Conservation (phyloP, 2,888 invertebrate species). For the Disparrhopalites patrizii region DNA sequence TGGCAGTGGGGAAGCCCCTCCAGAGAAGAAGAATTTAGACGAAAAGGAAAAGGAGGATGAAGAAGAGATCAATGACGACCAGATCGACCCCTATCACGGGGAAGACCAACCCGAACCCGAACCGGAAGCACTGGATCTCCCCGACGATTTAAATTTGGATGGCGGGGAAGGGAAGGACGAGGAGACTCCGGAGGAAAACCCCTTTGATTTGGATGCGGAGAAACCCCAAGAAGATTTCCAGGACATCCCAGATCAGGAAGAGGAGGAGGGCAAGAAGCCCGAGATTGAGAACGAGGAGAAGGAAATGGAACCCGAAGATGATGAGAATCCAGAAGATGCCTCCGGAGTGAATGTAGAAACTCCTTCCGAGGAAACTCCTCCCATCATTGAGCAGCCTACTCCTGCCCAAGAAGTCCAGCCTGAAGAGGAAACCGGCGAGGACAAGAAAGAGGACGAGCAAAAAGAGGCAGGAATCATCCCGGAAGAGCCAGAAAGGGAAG, state of each 20-base stretch:
- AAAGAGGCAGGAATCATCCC: slow-evolving; percentile 49
- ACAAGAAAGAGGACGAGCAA: slow-evolving; percentile 50
- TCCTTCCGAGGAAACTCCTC: slow-evolving; percentile 34
- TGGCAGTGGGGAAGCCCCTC: slow-evolving; percentile 27
- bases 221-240: not conserved
- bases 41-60: slow-evolving; percentile 57
- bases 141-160: slow-evolving; percentile 79
- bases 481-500: slow-evolving; percentile 51
- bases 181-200: slow-evolving; percentile 61
- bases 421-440: slow-evolving; percentile 50
- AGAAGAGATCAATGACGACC: slow-evolving; percentile 51
- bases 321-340: slow-evolving; percentile 51
- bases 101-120: slow-evolving; percentile 70
- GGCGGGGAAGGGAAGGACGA: slow-evolving; percentile 66
- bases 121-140: slow-evolving; percentile 80
- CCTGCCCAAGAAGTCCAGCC: slow-evolving; percentile 39
- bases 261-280: slow-evolving; percentile 31
- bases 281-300: slow-evolving; percentile 41
- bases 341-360: slow-evolving; percentile 45
- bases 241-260: slow-evolving; percentile 18
- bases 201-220: slow-evolving; percentile 83
- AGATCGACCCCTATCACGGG: slow-evolving; percentile 73
- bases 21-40: too few relatives aligned
- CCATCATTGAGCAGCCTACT: slow-evolving; percentile 13
- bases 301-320: slow-evolving; percentile 51